Conservation (phyloP, 1,140 invertebrate genomes). For the Lutraria rhynchaena region DNA sequence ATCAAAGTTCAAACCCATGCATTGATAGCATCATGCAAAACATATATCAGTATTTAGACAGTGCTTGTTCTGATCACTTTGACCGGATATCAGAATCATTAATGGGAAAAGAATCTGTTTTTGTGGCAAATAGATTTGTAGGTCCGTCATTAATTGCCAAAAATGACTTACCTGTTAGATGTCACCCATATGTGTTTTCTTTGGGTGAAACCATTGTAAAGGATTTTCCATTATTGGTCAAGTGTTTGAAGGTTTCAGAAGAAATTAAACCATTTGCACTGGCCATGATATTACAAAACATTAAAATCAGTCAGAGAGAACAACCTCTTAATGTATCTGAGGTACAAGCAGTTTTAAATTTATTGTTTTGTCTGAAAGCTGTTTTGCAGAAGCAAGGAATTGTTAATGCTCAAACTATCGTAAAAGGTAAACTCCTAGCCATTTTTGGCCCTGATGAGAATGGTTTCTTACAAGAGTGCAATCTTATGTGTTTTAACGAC, state of each 20-base stretch:
- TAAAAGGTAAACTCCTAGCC: not conserved
- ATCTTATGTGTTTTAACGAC: constrained; percentile 66
- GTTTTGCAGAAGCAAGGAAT: not conserved
- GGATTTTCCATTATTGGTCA: not conserved
- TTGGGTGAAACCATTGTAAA: not conserved
- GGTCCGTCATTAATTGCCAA: not conserved
- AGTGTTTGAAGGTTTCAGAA: not conserved
- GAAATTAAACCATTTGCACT: not conserved
- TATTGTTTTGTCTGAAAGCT: not conserved
- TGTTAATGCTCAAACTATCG: not conserved
- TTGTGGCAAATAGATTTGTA: not conserved
- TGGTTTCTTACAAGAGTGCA: not conserved
- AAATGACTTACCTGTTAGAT: not conserved
- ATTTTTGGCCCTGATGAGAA: not conserved
- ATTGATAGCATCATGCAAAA: not conserved
- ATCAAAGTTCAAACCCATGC: not conserved
- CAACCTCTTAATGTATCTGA: not conserved
- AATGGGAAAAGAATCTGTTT: not conserved
- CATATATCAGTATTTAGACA: not conserved
- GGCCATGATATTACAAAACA: not conserved
- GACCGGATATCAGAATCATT: not conserved
- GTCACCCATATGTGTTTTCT: not conserved
- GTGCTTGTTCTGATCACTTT: not conserved
- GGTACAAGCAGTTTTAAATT: not conserved
- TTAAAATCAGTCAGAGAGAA: not conserved